phyloP scores from a whole-genome alignment of 2,113 vertebrate genomes.

The Poecile atricapillus region DNA sequence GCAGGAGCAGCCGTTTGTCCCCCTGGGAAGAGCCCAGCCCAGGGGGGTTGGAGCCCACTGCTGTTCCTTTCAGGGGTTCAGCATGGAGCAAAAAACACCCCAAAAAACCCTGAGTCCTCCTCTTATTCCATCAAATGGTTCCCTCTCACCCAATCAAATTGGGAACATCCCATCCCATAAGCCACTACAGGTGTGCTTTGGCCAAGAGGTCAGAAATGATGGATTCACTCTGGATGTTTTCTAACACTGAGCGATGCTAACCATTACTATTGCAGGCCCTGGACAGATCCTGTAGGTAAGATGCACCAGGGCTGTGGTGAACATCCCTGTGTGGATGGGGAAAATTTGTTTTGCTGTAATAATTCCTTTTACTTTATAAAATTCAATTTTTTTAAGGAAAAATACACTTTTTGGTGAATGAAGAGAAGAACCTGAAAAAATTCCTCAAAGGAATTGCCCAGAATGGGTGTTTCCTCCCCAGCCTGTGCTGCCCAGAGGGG shows the following conservation, averaged over 20 bases:
- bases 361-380: background rate
- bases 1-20: background rate
- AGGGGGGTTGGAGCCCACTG: fast-evolving
- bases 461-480: background rate
- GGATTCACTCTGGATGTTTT: fast-evolving
- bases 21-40: background rate
- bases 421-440: background rate
- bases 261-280: background rate
- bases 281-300: background rate
- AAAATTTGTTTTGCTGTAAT: background rate
- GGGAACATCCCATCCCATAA: fast-evolving
- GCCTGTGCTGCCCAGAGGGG: background rate
- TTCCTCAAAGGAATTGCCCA: background rate
- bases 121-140: fast-evolving
- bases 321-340: background rate
- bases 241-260: background rate
- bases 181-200: background rate
- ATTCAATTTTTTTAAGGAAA: background rate
- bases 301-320: background rate
- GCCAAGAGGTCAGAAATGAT: background rate
- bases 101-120: fast-evolving
- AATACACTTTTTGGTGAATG: background rate
- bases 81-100: fast-evolving
- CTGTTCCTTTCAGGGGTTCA: background rate
- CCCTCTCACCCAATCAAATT: fast-evolving